Base-by-base conservation (phyloP, 2,888 invertebrate species). In the Oligia latruncula region DNA sequence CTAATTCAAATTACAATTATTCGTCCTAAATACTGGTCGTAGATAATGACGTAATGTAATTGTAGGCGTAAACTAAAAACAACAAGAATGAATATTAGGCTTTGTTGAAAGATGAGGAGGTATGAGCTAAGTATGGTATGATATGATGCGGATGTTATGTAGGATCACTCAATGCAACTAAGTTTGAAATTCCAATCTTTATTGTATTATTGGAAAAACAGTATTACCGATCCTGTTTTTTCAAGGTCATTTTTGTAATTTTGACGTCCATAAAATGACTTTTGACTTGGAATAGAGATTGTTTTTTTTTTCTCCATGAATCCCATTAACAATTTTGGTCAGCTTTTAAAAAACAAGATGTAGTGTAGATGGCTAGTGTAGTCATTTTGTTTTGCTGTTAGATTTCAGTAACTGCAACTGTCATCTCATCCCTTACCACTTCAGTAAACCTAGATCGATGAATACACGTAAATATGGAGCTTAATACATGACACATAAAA, bases 1-100 rank as follows among this genome's bases (percentile, higher is more conserved):
- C 71, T 84, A 78, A 85, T 84, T 81, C 67, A 74, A 78, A 85
- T 74, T 64, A 73, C 68, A 85, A 78, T 81, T 58, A 77, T 62
- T 70, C 68, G 35, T 20, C 29, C 68, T 81, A 77, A 72, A 72
- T 70, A 64, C 23, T 23, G 60, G 71, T n/a, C 71, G 23, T 73
- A 29, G 29, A 1, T 29, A 20, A 74, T 66, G 43, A 43, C 43
- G 6, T 64, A 49, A 58, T 58, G n/a, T 43, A 43, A 43, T 43
- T 6, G 43, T 60, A 64, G 52, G 58, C 58, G 52, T 11, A 46
- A n/a, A 64, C 55, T 40, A 17, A 40, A 72, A 65, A 67, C 73
- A 78, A 74, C 66, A 67, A 58, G 15, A 20, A n/a, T 62, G 11
- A 74, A 65, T 35, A 40, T 1, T 2, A 35, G 4, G 77, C 9